Evolutionary conservation across 1,140 invertebrate species (phyloP), one percentile per base, ranked within the genome.

Genomic region (Brachystomella parvula): DNA sequence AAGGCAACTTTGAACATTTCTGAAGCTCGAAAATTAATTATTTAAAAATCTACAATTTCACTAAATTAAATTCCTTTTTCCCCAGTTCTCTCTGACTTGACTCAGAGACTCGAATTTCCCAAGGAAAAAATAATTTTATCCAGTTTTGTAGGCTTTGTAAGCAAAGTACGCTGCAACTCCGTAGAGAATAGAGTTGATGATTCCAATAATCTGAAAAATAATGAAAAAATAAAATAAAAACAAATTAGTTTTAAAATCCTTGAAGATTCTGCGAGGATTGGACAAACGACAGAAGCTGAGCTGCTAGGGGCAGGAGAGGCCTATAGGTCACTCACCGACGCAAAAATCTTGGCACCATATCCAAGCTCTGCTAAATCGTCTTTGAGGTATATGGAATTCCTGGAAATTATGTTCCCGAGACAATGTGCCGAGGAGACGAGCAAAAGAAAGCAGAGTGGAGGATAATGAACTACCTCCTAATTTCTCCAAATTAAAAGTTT

Each of bases 101-200:
- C n/a, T n/a, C n/a, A n/a, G n/a, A n/a, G n/a, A n/a, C n/a, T n/a
- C n/a, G n/a, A n/a, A n/a, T n/a, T n/a, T n/a, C n/a, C n/a, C n/a
- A n/a, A n/a, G n/a, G n/a, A n/a, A n/a, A n/a, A n/a, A n/a, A n/a
- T n/a, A n/a, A n/a, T n/a, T 60, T 83, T 83, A 87, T 58, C 84
- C 76, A 66, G 85, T 84, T 75, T 83, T 83, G 77, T 89, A 90
- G 15, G 82, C 82, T 64, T 85, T 83, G 73, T 85, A 81, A 61
- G 87, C 87, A 65, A 89, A 79, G 68, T 89, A 81, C 15, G 86
- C 84, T 74, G 87, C 89, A n/a, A 89, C 71, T 2, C 89, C 79
- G 76, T 90, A 90, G 0, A 90, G 76, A 0, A 77, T 82, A 0
- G 85, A 75, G 69, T 89, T 84, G 1, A 89, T 79, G 19, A 90